A percentile compares a stretch with the other conserved stretches of the same genome.
These are phyloP conservation scores for Parauchenoglanis punctatus DNA, from an alignment of 2,797 vertebrate genomes.

Conservation along the genomic window DNA sequence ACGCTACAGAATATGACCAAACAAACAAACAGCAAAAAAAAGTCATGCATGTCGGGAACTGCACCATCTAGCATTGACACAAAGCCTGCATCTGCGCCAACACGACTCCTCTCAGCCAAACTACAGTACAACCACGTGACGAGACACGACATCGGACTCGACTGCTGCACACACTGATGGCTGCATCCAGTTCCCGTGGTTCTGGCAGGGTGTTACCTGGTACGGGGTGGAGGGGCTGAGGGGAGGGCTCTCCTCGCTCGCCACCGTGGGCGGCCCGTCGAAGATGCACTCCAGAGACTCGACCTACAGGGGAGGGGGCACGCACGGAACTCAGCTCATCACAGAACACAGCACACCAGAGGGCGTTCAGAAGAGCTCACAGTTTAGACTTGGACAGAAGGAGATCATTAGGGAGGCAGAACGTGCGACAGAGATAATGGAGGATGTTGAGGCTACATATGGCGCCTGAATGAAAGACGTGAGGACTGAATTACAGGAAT, in stretches of 20 bases:
- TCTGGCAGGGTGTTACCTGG: constrained; percentile 55
- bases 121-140: constrained; percentile 33
- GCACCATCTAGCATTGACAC: constrained; percentile 31
- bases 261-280: constrained; percentile 71
- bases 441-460: constrained; percentile 1
- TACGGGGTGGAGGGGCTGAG: constrained; percentile 69
- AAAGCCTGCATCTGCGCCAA: constrained; percentile 4
- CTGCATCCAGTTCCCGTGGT: constrained; percentile 31
- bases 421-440: neutral
- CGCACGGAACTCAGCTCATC: constrained; percentile 50
- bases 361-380: constrained; percentile 15
- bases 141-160: constrained; percentile 25
- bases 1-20: neutral
- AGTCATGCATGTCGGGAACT: constrained; percentile 24
- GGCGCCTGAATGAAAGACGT: neutral
- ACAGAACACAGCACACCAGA: constrained; percentile 19
- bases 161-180: constrained; percentile 36
- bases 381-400: constrained; percentile 8
- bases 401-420: neutral
- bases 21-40: neutral
- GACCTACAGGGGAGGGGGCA: constrained; percentile 68
- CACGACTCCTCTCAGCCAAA: neutral
- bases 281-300: constrained; percentile 78
- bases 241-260: constrained; percentile 68
- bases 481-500: neutral